A percentile compares a stretch with the other conserved stretches of the same genome.
Evolutionary conservation across 2,888 invertebrate species (phyloP).

Genomic region (Spilosoma lubricipeda): DNA sequence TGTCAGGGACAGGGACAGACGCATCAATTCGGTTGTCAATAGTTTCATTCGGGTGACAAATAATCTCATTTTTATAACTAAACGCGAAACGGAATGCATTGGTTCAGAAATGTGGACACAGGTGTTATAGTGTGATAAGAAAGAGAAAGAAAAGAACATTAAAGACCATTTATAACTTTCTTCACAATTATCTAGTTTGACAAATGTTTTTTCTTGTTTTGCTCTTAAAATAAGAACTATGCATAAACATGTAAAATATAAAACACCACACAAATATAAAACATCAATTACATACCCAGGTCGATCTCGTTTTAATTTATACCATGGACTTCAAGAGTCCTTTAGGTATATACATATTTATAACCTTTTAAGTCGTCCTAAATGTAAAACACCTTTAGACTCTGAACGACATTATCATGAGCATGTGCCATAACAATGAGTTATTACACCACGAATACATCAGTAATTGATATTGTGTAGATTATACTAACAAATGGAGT

Average conservation of each 20-base stretch:
- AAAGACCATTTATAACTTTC: neutral
- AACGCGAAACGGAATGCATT: constrained; percentile 64
- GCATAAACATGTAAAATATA: no score
- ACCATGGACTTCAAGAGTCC: constrained; percentile 51
- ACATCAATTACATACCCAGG: constrained; percentile 27
- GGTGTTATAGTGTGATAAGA: constrained; percentile 73
- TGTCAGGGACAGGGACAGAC: constrained; percentile 47
- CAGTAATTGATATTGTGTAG: constrained; percentile 59
- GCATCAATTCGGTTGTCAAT: constrained; percentile 58
- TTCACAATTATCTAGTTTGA: neutral
- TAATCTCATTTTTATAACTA: constrained; percentile 59
- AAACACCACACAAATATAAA: no score
- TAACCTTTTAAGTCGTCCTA: constrained; percentile 68
- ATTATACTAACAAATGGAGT: constrained; percentile 67
- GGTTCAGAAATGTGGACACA: constrained; percentile 59
- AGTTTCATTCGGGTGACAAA: constrained; percentile 63
- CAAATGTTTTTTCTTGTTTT: neutral
- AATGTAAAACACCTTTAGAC: constrained; percentile 65
- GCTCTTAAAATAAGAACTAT: no score
- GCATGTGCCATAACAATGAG: constrained; percentile 65
- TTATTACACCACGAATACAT: constrained; percentile 55
- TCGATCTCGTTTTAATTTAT: constrained; percentile 58
- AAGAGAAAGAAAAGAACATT: neutral
- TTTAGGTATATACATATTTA: constrained; percentile 67
- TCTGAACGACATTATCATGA: constrained; percentile 68